Evolutionary conservation across 1,140 invertebrate species (phyloP), one percentile per base, ranked within the genome.

Genomic region (Leptopilina boulardi): DNA sequence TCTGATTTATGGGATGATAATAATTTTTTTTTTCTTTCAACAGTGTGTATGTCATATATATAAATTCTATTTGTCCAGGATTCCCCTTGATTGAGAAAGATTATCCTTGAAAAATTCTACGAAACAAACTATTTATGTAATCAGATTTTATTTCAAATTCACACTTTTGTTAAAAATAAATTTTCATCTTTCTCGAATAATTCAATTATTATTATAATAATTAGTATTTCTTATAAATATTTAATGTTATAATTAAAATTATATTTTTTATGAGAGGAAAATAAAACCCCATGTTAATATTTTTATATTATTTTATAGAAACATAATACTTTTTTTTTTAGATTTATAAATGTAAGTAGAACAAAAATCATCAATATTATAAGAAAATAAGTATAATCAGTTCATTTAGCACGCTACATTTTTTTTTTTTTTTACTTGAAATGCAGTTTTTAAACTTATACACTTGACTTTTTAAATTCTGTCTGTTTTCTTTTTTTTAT

Each of bases 321-420:
- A 66, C 23, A 1, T 66, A 66, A 66, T 66, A 66, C 59, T 66
- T 54, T 66, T 66, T 54, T 66, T 66, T 66, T 66, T 2, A 26
- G 8, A 26, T 34, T 66, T 30, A 30, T 66, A 66, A 66, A 66
- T 66, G 59, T 59, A 59, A 59, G 23, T 66, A 30, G 59, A 66
- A 66, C 59, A 66, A 66, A 66, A 66, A 66, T 15, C 26, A 66
- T 66, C 3, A 56, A 13, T 30, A 26, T 66, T n/a, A 15, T 26
- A 59, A 15, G 59, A 66, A 66, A 66, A 66, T 66, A 30, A 66
- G 23, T 66, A 66, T 66, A 66, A 66, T 66, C 59, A 66, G 23
- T 66, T 66, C 11, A n/a, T 30, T 66, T 23, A 30, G 13, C 15
- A 30, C 59, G 59, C 21, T 66, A 38, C 34, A 38, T 11, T 23